Percentiles rank a stretch among this genome's conserved stretches.
Evolutionary conservation across 2,797 vertebrate genomes (phyloP).

Genomic region (Pseudotriccus pelzelni): DNA sequence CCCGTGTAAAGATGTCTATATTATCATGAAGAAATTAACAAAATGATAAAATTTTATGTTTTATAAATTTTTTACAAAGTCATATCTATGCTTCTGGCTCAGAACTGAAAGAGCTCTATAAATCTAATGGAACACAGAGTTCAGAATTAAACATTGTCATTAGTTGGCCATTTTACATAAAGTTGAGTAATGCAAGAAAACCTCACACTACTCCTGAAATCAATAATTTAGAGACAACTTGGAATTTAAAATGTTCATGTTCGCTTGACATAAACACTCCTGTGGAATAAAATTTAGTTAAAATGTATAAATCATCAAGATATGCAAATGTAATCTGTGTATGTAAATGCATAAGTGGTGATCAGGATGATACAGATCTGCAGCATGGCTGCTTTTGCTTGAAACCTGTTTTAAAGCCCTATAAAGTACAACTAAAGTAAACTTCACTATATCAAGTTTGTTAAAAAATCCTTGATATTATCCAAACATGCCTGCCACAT

Average conservation of each 20-base stretch:
- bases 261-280: constrained; percentile 32
- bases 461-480: not conserved
- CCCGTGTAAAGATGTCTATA: constrained; percentile 25
- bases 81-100: constrained; percentile 42
- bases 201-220: constrained; percentile 27
- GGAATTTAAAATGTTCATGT: constrained; percentile 28
- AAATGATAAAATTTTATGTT: constrained; percentile 61
- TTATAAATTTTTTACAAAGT: constrained; percentile 62
- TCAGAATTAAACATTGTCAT: constrained; percentile 49
- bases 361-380: not conserved
- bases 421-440: not conserved
- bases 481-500: not conserved
- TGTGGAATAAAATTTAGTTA: not conserved
- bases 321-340: constrained; percentile 19
- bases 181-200: constrained; percentile 34
- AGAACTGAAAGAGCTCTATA: constrained; percentile 18
- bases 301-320: not conserved
- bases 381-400: not conserved
- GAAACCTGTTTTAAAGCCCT: not conserved
- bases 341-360: not conserved
- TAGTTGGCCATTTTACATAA: constrained; percentile 33
- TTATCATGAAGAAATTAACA: constrained; percentile 56
- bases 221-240: constrained; percentile 43
- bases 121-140: constrained; percentile 33
- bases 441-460: not conserved